Conservation (phyloP, 2,888 invertebrate species). For the Clanis bilineata region DNA sequence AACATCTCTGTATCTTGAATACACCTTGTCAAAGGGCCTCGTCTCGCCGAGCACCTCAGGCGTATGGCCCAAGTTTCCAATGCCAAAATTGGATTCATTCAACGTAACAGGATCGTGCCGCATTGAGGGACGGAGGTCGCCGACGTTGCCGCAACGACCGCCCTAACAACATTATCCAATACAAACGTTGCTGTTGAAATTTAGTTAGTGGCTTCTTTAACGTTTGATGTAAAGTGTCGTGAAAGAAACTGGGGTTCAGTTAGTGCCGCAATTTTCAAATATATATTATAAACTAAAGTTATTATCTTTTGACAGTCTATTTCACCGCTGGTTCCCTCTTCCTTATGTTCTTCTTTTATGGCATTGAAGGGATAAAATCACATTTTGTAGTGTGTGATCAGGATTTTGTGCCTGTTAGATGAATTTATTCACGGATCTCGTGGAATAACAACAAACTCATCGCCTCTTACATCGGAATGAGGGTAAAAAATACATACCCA, state of each 20-base stretch:
- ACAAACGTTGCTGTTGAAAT: conserved; percentile 8
- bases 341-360: too few species aligned
- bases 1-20: not conserved
- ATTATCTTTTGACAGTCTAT: too few species aligned
- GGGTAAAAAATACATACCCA: not conserved
- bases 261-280: not conserved
- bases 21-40: conserved; percentile 25
- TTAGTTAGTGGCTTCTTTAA: not conserved
- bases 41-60: conserved; percentile 22
- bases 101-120: conserved; percentile 18
- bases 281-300: not conserved
- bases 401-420: not conserved
- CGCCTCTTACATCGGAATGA: not conserved
- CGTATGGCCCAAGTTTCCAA: conserved; percentile 23
- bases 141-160: not conserved
- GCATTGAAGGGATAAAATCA: too few species aligned
- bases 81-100: conserved; percentile 31
- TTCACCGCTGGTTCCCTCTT: too few species aligned
- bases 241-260: not conserved
- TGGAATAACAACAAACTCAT: not conserved
- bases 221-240: not conserved
- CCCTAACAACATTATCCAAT: conserved; percentile 9
- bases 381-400: too few species aligned
- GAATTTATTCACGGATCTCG: not conserved
- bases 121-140: not conserved